Evolutionary conservation across 2,888 invertebrate species (phyloP).

Genomic region (Gymnocheta viridis): DNA sequence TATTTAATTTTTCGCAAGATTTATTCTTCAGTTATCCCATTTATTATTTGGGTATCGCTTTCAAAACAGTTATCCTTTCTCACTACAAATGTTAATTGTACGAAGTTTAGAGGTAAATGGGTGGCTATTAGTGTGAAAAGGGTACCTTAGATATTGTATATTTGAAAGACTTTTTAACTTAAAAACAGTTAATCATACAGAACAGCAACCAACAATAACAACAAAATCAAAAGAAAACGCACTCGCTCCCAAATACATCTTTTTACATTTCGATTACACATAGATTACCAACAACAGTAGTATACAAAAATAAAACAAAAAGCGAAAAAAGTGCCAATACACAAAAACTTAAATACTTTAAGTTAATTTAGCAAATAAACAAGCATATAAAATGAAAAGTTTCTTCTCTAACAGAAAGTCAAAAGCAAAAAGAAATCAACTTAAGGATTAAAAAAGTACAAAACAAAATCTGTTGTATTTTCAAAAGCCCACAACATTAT

Average conservation of each 20-base stretch:
- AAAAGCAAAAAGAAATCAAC: background rate
- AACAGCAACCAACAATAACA: background rate
- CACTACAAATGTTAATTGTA: conserved; percentile 45
- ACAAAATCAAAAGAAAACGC: background rate
- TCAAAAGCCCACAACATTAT: no score
- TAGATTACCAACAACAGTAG: background rate
- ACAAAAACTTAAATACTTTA: background rate
- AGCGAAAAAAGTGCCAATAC: background rate
- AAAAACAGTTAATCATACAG: conserved; percentile 55
- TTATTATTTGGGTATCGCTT: conserved; percentile 24
- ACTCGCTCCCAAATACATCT: background rate
- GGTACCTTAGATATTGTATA: conserved; percentile 39
- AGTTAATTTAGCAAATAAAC: background rate
- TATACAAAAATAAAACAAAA: background rate
- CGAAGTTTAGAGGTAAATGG: conserved; percentile 15
- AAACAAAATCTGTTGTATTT: no score
- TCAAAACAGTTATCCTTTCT: conserved; percentile 59
- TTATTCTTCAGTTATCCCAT: background rate
- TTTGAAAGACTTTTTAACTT: conserved; percentile 60
- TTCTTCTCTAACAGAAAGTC: background rate
- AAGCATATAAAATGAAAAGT: background rate
- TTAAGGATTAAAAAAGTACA: no score
- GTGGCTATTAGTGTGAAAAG: background rate
- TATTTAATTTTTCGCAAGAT: background rate
- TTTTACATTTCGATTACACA: background rate